phyloP scores from a whole-genome alignment of 2,888 invertebrate species.

The Lasius platythorax region DNA sequence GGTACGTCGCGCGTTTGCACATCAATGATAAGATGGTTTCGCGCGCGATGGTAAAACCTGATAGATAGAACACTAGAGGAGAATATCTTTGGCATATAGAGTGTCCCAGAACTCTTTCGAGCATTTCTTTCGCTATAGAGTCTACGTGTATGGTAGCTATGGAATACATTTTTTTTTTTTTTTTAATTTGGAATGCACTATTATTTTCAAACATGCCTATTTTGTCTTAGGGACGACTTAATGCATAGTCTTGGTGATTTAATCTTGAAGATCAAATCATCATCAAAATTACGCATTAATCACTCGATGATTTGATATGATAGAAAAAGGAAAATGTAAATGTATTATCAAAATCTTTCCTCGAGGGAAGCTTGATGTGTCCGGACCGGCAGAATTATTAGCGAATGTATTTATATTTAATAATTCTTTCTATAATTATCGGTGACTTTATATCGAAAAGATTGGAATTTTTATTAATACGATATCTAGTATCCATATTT shows the following conservation, averaged over 20 bases:
- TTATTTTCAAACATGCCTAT: not conserved
- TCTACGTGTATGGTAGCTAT: not conserved
- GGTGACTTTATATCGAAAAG: not conserved
- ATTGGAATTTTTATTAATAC: not conserved
- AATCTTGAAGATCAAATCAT: not conserved
- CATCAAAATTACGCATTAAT: not conserved
- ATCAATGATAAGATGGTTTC: slow-evolving; percentile 11
- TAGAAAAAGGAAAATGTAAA: not conserved
- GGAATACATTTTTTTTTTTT: not conserved
- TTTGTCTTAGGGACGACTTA: not conserved
- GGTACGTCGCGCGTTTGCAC: not conserved
- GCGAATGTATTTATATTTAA: not conserved
- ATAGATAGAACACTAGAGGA: slow-evolving; percentile 16
- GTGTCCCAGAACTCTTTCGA: not conserved
- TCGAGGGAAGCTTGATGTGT: not conserved
- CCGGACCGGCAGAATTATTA: not conserved
- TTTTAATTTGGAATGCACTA: not conserved
- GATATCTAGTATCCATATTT: not conserved
- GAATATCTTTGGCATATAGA: not conserved
- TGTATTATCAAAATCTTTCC: not conserved
- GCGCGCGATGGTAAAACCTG: not conserved
- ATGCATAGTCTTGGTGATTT: not conserved
- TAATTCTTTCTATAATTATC: not conserved
- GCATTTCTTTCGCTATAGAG: not conserved
- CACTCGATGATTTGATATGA: not conserved